Conservation (phyloP, 2,113 vertebrate genomes). For the Ptyas mucosa region DNA sequence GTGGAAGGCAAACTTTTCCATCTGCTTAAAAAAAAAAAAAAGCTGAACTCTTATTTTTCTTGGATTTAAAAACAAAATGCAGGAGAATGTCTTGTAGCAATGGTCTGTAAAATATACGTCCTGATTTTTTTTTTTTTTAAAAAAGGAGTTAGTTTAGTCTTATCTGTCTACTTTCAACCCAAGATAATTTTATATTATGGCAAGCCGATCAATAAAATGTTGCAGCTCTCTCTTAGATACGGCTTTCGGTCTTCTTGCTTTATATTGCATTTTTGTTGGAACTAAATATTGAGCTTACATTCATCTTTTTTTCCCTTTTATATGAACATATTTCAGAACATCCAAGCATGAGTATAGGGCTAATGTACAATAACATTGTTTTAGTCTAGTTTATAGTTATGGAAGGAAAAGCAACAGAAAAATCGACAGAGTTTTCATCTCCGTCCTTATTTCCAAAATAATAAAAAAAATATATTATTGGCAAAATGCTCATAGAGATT, state of each 20-base stretch:
- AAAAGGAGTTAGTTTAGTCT: background rate
- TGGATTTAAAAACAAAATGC: conserved; percentile 27
- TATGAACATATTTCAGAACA: background rate
- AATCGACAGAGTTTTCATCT: background rate
- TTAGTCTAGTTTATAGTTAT: background rate
- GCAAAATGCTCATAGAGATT: background rate
- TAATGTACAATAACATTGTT: background rate
- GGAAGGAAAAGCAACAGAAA: background rate
- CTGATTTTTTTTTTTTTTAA: background rate
- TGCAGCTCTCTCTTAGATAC: background rate
- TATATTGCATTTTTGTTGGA: background rate
- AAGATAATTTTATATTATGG: conserved; percentile 29
- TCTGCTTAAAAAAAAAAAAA: background rate
- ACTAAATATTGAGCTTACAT: background rate
- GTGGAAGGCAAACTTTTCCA: conserved; percentile 9
- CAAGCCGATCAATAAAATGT: conserved; percentile 21
- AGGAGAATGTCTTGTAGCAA: conserved; percentile 20
- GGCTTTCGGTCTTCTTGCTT: background rate
- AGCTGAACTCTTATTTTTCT: conserved; percentile 25
- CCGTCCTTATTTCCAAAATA: background rate
- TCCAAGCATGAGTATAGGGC: background rate
- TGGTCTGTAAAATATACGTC: conserved; percentile 24
- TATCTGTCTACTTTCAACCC: conserved; percentile 12
- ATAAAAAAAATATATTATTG: background rate
- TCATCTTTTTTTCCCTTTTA: background rate